Base-by-base conservation (phyloP, 2,797 vertebrate genomes). In the Urosaurus nigricauda region DNA sequence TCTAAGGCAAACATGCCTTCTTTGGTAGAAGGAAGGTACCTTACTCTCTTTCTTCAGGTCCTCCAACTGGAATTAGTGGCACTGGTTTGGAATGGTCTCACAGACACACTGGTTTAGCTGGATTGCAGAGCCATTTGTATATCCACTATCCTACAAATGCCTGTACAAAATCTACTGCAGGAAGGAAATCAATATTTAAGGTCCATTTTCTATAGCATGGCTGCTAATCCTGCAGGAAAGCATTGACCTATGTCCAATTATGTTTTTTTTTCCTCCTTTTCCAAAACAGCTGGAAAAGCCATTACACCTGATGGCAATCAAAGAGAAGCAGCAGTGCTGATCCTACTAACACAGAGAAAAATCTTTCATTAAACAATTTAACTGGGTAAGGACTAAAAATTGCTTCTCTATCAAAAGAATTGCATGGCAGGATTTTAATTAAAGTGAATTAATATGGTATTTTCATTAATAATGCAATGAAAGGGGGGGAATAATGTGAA, bases 351-450 rank as follows among this genome's bases (percentile, higher is more conserved):
- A 78, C 84, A 93, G 83, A 90, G 60, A 85, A 32, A 68, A 94
- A 91, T 92, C 91, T 95, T 91, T 95, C 91, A 94, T 94, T 93
- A 95, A 96, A 96, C 90, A 79, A 95, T 94, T 93, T 60, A 91
- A 81, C 86, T 82, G 95, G 85, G 84, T 84, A 95, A 94, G 93
- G 78, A 81, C 80, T 89, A 86, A 94, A 95, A 95, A 85, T 87
- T 94, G 75, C 93, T 96, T 96, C 87, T 94, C 60, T 94, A 94
- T 91, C 81, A 92, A 93, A 95, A 95, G 11, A 53, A 51, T 83
- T 93, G 60, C 87, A 90, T 88, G 91, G 83, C 60, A 92, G 92
- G 32, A 65, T 96, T 96, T 97, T 95, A 95, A 96, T 96, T 96
- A 95, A 95, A 94, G 94, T 88, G 78, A 94, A 91, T 87, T 94